Evolutionary conservation across 1,140 invertebrate species (phyloP), one percentile per base, ranked within the genome.

Genomic region (Leptonema lineaticorne): DNA sequence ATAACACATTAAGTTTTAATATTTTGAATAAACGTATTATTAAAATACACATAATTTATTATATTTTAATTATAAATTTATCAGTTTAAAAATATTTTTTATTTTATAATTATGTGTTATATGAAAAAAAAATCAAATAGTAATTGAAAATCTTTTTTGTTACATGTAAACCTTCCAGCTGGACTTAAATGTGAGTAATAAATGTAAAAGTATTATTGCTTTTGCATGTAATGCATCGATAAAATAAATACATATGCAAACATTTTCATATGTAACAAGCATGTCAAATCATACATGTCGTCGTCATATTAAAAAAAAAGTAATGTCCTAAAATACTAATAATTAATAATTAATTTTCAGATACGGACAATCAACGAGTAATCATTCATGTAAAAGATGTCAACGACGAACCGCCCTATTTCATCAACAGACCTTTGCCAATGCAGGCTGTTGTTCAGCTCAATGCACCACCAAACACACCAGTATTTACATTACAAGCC

Each of bases 401-500:
- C n/a, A 97, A 97, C 79, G 94, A 96, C 79, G 95, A 97, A 80
- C 90, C 92, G 1, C 95, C 95, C 0, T 96, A 96, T 79, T 97
- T 97, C 83, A 95, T 97, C 83, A 97, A 96, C 80, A 86, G 92
- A 2, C 94, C 95, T 0, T 81, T 96, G 67, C 94, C 94, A n/a
- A 96, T 97, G 94, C 92, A 96, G 80, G 93, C 95, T 3, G 94
- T 96, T 59, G 94, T 97, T 0, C 94, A 96, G 76, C 85, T 96
- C 16, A 97, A 97, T 76, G 94, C 95, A 14, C 92, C 92, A 3
- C 92, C 93, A 24, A 96, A 96, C 78, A 96, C 94, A 0, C 93
- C 94, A n/a, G 94, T 97, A 0, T 97, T 96, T 77, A 96, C 94
- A 2, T 85, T 97, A 3, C 94, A 97, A 80, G 95, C 94, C n/a